A percentile compares a stretch with the other conserved stretches of the same genome.
Evolutionary conservation across 2,888 invertebrate genomes (phyloP).

Genomic region (Ypsolopha sequella): DNA sequence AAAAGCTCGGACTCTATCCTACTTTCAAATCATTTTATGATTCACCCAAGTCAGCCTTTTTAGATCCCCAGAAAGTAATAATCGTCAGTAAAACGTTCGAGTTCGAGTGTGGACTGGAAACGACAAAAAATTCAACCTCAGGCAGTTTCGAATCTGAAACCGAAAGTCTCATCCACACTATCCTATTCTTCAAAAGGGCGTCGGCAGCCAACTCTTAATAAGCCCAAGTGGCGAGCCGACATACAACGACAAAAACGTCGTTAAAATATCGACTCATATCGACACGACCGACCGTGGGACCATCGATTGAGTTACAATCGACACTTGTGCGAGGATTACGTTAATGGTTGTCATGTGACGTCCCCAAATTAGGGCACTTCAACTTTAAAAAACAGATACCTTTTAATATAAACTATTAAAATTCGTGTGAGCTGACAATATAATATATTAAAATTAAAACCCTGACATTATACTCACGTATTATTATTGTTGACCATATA

Average conservation of each 20-base stretch:
- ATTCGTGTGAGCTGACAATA: background rate
- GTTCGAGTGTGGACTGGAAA: too few species aligned
- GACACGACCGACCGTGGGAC: conserved; percentile 33
- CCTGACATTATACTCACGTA: too few species aligned
- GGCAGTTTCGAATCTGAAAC: too few species aligned
- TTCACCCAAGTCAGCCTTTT: too few species aligned
- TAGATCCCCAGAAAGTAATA: too few species aligned
- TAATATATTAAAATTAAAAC: too few species aligned
- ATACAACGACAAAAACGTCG: conserved; percentile 44
- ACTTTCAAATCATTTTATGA: too few species aligned
- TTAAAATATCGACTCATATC: conserved; percentile 19
- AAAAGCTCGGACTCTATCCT: too few species aligned
- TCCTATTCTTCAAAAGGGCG: conserved; percentile 21
- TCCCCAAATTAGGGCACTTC: background rate
- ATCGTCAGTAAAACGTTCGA: too few species aligned
- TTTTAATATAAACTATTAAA: background rate
- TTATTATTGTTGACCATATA: too few species aligned
- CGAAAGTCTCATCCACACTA: conserved; percentile 27
- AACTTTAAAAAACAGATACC: background rate
- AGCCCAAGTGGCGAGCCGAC: conserved; percentile 56
- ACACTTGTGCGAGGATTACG: background rate
- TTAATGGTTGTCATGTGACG: conserved; percentile 3
- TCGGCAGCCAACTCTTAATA: conserved; percentile 40
- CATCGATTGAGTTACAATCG: conserved; percentile 27
- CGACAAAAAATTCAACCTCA: too few species aligned